These are phyloP conservation scores for Discoglossus pictus DNA, from an alignment of 2,797 vertebrate genomes.

Conservation along the genomic window DNA sequence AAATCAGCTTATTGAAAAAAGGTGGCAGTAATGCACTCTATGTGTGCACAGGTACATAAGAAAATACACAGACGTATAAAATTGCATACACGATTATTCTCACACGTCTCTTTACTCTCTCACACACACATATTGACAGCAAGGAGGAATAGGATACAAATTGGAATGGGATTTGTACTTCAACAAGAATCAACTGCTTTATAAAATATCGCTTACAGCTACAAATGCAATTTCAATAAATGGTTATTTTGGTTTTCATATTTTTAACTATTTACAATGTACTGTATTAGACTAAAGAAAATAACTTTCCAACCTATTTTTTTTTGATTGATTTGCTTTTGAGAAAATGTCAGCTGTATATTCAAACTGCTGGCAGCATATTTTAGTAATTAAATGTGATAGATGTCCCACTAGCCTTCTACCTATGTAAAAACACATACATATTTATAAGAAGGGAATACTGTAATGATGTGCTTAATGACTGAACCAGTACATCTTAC, in stretches of 20 bases:
- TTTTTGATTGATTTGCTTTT: conserved; percentile 41
- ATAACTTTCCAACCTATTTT: conserved; percentile 50
- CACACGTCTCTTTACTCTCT: conserved; percentile 75
- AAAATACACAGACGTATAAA: conserved; percentile 93
- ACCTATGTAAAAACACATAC: conserved; percentile 14
- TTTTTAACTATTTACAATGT: conserved; percentile 59
- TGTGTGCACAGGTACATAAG: conserved; percentile 93
- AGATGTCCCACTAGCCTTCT: conserved; percentile 13
- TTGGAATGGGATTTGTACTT: conserved; percentile 77
- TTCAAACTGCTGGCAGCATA: conserved; percentile 37
- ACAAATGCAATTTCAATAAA: conserved; percentile 59
- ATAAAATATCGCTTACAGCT: conserved; percentile 64
- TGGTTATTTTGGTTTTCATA: conserved; percentile 63
- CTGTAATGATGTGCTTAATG: conserved; percentile 35
- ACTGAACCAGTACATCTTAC: conserved; percentile 67
- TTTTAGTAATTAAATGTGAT: conserved; percentile 34
- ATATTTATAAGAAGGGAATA: conserved; percentile 23
- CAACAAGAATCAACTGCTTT: conserved; percentile 68
- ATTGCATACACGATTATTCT: conserved; percentile 75
- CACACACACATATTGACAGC: conserved; percentile 78
- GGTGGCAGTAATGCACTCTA: conserved; percentile 98
- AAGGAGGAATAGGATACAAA: conserved; percentile 94
- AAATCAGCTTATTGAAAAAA: conserved; percentile 94
- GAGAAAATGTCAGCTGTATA: conserved; percentile 56
- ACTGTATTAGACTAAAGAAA: conserved; percentile 27